Evolutionary conservation across 1,140 invertebrate genomes (phyloP), one percentile per base, ranked within the genome.

Genomic region (Cherax quadricarinatus): DNA sequence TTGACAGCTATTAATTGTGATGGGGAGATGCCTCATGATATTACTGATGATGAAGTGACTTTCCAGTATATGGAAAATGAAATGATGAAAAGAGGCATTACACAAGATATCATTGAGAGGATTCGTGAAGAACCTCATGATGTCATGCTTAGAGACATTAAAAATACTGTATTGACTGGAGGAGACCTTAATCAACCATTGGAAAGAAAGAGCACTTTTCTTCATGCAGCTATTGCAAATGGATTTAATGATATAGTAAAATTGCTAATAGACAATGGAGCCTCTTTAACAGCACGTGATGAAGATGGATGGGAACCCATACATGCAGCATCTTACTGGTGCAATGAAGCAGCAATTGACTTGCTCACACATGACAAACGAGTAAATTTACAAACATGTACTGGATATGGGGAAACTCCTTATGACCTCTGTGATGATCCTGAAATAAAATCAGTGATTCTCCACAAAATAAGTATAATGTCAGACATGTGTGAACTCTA

Each of bases 11-110:
- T 92, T 3, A 94, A 98, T 95, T 99, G 99, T 94, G 98, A 98
- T 94, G 98, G 99, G 86, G 99, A 99, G 96, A 99, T 98, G 82
- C 98, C 98, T n/a, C 98, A 98, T 95, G 98, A 99, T 95, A 99
- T 99, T 92, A 99, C 98, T 95, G 98, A 99, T 95, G 98, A 99
- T 95, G 97, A 97, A 1, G 98, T 99, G 95, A 97, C 92, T n/a
- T 48, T 91, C 57, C 84, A 92, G 9, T 91, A 93, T 53, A 66
- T 94, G 18, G 89, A 92, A 53, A 93, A 92, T 80, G 93, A 92
- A 62, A 92, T 94, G 89, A 79, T 81, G 5, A 92, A 91, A 16
- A 53, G 86, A 73, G 89, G 83, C 7, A 89, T 94, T 21, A 89
- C 89, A 48, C 62, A 91, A 41, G 82, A 93, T n/a, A 60, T 57